phyloP scores from a whole-genome alignment of 2,113 vertebrate genomes.

The Eurystomus gularis region DNA sequence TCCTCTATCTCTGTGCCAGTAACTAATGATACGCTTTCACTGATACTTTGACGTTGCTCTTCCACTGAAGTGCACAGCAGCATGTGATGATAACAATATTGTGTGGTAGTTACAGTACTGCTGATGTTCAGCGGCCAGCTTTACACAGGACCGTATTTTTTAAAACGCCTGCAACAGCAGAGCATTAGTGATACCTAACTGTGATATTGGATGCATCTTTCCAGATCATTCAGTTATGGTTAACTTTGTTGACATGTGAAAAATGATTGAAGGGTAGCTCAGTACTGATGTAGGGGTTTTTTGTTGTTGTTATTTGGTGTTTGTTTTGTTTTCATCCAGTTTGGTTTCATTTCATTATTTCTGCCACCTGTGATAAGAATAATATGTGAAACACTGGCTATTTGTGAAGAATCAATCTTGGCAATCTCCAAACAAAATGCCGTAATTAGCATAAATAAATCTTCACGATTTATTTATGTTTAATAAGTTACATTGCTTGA shows the following conservation, averaged over 20 bases:
- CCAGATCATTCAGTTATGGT: not conserved
- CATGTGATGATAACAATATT: not conserved
- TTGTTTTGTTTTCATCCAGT: not conserved
- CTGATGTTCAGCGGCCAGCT: not conserved
- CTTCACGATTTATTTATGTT: not conserved
- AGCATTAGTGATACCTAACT: not conserved
- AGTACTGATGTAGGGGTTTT: not conserved
- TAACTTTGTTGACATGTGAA: not conserved
- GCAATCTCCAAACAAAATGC: not conserved
- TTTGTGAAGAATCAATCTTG: not conserved
- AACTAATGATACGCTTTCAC: slow-evolving; percentile 36
- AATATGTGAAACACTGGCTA: not conserved
- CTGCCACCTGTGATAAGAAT: not conserved
- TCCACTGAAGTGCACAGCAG: not conserved
- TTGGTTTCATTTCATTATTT: not conserved
- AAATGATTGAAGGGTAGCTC: not conserved
- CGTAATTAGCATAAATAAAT: not conserved
- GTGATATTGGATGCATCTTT: not conserved
- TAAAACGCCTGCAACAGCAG: not conserved
- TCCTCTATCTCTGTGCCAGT: not conserved
- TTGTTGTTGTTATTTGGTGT: not conserved
- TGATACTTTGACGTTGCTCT: slow-evolving; percentile 32
- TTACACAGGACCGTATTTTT: not conserved
- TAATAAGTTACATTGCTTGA: not conserved
- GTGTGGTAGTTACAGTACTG: not conserved